Evolutionary conservation across 2,113 vertebrate species (phyloP).

Genomic region (Zingel zingel): DNA sequence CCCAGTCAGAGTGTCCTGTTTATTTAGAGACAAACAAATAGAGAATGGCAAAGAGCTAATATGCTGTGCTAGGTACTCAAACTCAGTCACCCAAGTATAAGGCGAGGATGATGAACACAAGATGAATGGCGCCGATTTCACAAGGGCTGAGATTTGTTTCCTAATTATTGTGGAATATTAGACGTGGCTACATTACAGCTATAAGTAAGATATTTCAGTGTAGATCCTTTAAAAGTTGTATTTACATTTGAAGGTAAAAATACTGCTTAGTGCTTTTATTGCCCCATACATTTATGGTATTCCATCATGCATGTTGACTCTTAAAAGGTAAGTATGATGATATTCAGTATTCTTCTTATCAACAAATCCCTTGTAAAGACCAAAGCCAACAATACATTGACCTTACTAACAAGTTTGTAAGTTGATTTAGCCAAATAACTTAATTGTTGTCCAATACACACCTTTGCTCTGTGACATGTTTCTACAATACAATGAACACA

Average conservation of each 20-base stretch:
- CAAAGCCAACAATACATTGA: neutral
- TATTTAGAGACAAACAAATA: conserved; percentile 74
- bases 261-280: neutral
- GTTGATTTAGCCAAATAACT: neutral
- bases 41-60: conserved; percentile 62
- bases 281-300: neutral
- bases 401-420: neutral
- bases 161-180: neutral
- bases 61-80: conserved; percentile 51
- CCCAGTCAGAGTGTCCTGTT: conserved; percentile 62
- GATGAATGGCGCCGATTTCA: conserved; percentile 34
- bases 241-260: conserved; percentile 1
- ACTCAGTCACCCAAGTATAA: conserved; percentile 35
- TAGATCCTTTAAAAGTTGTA: neutral
- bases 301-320: neutral
- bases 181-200: neutral
- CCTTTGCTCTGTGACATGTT: neutral
- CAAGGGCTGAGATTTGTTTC: conserved; percentile 21
- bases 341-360: neutral
- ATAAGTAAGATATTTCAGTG: neutral
- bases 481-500: neutral
- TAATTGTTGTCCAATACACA: neutral
- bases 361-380: neutral
- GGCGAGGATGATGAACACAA: conserved; percentile 22
- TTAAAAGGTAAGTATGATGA: neutral